phyloP scores from a whole-genome alignment of 2,797 vertebrate species.

The Centroberyx gerrardi region DNA sequence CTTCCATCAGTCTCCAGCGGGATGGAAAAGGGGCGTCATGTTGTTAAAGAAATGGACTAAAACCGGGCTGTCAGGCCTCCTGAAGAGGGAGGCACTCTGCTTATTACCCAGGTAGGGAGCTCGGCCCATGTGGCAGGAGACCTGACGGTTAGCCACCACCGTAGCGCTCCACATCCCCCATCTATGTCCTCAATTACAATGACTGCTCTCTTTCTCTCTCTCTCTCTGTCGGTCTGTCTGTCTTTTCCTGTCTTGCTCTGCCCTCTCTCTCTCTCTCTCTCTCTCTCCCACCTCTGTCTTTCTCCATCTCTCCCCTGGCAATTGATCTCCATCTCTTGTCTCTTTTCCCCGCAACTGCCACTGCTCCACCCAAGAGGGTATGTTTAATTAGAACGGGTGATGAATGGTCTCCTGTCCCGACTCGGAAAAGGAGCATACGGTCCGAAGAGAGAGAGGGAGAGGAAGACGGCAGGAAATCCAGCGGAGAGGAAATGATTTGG shows the following conservation, averaged over 20 bases:
- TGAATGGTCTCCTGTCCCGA: slow-evolving; percentile 71
- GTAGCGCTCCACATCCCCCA: slow-evolving; percentile 44
- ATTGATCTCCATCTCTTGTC: slow-evolving; percentile 74
- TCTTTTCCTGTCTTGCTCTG: slow-evolving; percentile 31
- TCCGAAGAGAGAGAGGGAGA: slow-evolving; percentile 29
- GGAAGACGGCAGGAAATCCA: slow-evolving; percentile 33
- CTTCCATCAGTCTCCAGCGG: slow-evolving; percentile 62
- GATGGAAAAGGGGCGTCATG: slow-evolving; percentile 68
- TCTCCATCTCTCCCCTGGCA: slow-evolving; percentile 61
- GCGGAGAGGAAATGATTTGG: slow-evolving; percentile 50
- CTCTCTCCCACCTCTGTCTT: slow-evolving; percentile 50
- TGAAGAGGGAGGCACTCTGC: slow-evolving; percentile 64
- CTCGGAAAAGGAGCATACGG: slow-evolving; percentile 60
- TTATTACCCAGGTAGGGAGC: slow-evolving; percentile 63
- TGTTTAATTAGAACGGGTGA: slow-evolving; percentile 80
- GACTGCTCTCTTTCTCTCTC: slow-evolving; percentile 37
- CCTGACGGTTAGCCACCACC: slow-evolving; percentile 58
- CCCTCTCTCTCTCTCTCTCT: background rate
- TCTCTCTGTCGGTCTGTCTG: slow-evolving; percentile 9
- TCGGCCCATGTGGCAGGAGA: slow-evolving; percentile 53
- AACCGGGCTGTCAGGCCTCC: slow-evolving; percentile 60
- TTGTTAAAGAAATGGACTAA: slow-evolving; percentile 76
- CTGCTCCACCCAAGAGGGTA: slow-evolving; percentile 57
- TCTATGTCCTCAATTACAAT: slow-evolving; percentile 47
- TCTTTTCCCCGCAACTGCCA: slow-evolving; percentile 65